These are phyloP conservation scores for Ecliptopera silaceata DNA, from an alignment of 2,888 invertebrate genomes.

Conservation along the genomic window DNA sequence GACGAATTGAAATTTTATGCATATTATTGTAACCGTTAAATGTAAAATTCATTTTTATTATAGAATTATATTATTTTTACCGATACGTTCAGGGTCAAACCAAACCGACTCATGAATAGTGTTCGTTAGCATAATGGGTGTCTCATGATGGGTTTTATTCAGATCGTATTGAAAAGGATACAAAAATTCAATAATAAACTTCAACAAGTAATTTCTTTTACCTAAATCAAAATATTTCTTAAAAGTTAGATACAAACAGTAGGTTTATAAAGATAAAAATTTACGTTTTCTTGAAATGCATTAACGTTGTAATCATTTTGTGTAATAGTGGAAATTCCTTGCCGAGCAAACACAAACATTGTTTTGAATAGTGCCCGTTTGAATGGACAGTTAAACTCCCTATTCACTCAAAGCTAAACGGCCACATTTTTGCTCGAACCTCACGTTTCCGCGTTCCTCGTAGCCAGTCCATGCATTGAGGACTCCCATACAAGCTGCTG, in stretches of 20 bases:
- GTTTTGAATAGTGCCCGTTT: slow-evolving; percentile 63
- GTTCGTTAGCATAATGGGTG: slow-evolving; percentile 6
- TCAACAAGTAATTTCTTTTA: too few relatives aligned
- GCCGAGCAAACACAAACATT: slow-evolving; percentile 54
- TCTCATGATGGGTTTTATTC: neutral
- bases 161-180: neutral
- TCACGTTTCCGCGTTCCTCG: slow-evolving; percentile 68
- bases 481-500: slow-evolving; percentile 30
- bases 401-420: slow-evolving; percentile 70
- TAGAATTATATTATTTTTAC: slow-evolving; percentile 8
- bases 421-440: slow-evolving; percentile 63
- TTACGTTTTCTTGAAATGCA: too few relatives aligned
- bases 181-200: neutral
- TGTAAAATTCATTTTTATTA: slow-evolving; percentile 7
- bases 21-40: slow-evolving; percentile 13
- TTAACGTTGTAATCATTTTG: neutral
- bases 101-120: slow-evolving; percentile 14
- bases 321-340: slow-evolving; percentile 53
- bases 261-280: too few relatives aligned
- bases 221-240: too few relatives aligned
- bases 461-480: slow-evolving; percentile 39
- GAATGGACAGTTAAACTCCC: slow-evolving; percentile 71
- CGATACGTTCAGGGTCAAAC: slow-evolving; percentile 13
- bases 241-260: too few relatives aligned
- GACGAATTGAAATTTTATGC: slow-evolving; percentile 10